phyloP scores from a whole-genome alignment of 2,113 vertebrate species.

The Passer domesticus region DNA sequence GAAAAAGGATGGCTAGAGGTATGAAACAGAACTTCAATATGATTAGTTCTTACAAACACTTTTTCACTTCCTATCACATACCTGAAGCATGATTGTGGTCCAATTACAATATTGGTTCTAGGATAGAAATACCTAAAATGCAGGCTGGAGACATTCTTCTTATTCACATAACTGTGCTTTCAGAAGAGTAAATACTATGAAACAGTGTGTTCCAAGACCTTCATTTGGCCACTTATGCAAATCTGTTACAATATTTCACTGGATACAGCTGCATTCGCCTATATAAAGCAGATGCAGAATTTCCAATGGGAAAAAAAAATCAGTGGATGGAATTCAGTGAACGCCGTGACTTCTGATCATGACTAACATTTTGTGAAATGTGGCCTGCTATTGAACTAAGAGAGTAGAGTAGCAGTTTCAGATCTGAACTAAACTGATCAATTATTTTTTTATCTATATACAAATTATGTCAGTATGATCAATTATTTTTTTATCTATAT shows the following conservation, averaged over 20 bases:
- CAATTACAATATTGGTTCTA: neutral
- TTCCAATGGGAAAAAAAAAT: neutral
- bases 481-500: neutral
- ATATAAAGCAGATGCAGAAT: neutral
- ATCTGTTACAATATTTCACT: neutral
- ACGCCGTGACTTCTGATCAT: neutral
- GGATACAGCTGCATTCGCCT: neutral
- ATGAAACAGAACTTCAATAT: neutral
- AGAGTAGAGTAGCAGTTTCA: neutral
- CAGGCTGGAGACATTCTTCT: neutral
- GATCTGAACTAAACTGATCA: neutral
- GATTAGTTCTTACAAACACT: neutral
- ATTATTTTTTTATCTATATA: neutral
- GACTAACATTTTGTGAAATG: neutral
- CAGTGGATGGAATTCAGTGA: neutral
- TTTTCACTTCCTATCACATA: neutral
- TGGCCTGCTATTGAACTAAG: neutral
- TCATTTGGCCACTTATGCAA: neutral
- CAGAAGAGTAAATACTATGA: neutral
- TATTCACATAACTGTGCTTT: neutral
- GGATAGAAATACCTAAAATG: neutral
- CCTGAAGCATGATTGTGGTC: neutral
- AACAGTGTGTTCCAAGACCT: neutral
- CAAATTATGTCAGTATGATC: fast-evolving
- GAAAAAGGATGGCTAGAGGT: neutral